These are phyloP conservation scores for Lamellibrachia satsuma DNA, from an alignment of 2,888 invertebrate genomes.

Conservation along the genomic window DNA sequence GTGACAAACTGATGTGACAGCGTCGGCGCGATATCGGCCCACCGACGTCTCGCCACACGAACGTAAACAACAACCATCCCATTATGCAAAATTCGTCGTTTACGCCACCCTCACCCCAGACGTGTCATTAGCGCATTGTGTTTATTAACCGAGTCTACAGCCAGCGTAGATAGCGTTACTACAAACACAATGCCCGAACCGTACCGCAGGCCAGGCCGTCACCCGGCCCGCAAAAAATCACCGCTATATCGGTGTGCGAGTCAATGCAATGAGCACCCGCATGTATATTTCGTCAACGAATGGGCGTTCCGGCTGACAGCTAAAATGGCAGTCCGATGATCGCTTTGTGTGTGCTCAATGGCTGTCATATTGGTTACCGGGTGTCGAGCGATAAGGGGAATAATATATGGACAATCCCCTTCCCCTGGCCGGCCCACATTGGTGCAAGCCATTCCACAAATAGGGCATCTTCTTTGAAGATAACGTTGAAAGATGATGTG, in stretches of 20 bases:
- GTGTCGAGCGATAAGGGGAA: slow-evolving; percentile 12
- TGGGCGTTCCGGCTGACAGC: slow-evolving; percentile 4
- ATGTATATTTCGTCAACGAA: slow-evolving; percentile 13
- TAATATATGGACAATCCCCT: background rate
- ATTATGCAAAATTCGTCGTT: slow-evolving; percentile 12
- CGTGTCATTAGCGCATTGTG: slow-evolving; percentile 1
- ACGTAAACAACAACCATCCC: slow-evolving; percentile 4
- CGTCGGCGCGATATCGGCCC: background rate
- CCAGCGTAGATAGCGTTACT: background rate
- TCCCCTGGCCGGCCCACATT: background rate
- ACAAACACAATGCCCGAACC: background rate
- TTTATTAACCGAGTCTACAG: slow-evolving; percentile 11
- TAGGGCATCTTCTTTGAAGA: background rate
- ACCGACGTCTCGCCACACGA: background rate
- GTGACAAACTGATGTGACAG: slow-evolving; percentile 13
- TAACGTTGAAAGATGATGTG: background rate
- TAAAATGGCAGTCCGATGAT: background rate
- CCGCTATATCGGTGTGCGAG: background rate
- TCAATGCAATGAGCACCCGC: background rate
- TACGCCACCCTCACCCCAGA: background rate
- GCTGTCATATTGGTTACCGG: slow-evolving; percentile 17
- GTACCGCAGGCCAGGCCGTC: background rate
- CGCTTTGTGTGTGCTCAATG: background rate
- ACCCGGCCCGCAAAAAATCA: background rate
- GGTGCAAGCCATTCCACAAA: slow-evolving; percentile 10